Evolutionary conservation across 2,113 vertebrate species (phyloP).

Genomic region (Struthio camelus): DNA sequence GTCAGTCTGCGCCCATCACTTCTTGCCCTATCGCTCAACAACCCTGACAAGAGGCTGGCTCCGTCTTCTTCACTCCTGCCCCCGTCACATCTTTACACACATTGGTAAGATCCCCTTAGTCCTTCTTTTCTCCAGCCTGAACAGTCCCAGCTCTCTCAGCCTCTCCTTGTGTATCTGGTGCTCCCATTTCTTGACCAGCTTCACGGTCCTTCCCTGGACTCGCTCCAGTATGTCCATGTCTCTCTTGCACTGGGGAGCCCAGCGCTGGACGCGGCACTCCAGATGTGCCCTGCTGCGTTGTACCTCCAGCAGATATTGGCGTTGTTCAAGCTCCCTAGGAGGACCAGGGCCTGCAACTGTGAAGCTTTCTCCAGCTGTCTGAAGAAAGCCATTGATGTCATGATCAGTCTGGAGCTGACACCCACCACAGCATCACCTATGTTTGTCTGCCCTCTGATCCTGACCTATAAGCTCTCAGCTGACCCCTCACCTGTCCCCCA

Average conservation of each 20-base stretch:
- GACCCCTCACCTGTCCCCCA: background rate
- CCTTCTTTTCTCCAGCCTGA: background rate
- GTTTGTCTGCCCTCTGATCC: background rate
- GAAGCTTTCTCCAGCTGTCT: background rate
- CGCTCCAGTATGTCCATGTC: too few species aligned
- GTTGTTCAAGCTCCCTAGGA: too few species aligned
- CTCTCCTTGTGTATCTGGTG: too few species aligned
- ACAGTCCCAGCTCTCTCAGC: too few species aligned
- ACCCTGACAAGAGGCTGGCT: background rate
- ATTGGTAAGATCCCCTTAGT: background rate
- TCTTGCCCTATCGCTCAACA: background rate
- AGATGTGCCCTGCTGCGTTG: too few species aligned
- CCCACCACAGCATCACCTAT: background rate
- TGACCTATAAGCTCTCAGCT: background rate
- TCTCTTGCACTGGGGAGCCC: too few species aligned
- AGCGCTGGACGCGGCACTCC: too few species aligned
- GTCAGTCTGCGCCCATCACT: rapidly evolving
- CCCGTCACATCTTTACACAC: background rate
- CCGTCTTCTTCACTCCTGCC: background rate
- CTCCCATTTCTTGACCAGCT: background rate
- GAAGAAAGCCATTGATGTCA: too few species aligned
- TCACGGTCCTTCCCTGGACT: background rate
- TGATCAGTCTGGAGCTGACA: background rate
- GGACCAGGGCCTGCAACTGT: too few species aligned
- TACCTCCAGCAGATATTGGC: too few species aligned